Conservation (phyloP, 2,797 vertebrate species). For the Scolopax rusticola region DNA sequence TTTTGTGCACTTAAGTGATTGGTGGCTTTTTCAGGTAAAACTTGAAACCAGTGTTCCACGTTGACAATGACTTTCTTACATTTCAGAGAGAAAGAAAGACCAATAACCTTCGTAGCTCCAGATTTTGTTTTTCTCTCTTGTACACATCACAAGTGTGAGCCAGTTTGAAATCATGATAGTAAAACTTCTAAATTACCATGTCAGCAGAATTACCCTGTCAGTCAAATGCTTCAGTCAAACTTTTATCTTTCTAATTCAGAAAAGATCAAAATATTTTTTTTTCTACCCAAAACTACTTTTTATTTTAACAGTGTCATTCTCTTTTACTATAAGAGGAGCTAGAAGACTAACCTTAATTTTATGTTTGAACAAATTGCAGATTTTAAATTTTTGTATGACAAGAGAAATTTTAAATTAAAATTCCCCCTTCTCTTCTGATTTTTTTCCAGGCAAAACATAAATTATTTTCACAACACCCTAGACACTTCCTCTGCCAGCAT, state of each 20-base stretch:
- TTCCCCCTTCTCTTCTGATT: not conserved
- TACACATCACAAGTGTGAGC: not conserved
- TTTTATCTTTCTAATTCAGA: not conserved
- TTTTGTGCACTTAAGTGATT: not conserved
- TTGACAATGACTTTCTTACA: rapidly evolving
- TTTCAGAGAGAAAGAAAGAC: not conserved
- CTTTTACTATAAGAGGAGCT: not conserved
- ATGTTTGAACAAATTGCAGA: not conserved
- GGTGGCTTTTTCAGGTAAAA: not conserved
- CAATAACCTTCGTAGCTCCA: not conserved
- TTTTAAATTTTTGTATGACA: not conserved
- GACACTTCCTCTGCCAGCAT: not conserved
- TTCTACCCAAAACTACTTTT: not conserved
- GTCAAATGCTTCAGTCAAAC: not conserved
- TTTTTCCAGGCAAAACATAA: not conserved
- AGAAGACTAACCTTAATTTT: not conserved
- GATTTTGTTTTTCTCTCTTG: not conserved
- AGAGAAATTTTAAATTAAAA: not conserved
- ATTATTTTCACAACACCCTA: not conserved
- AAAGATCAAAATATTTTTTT: not conserved
- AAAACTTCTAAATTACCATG: not conserved
- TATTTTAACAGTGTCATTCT: not conserved
- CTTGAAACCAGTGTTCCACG: not conserved
- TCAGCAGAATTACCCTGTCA: not conserved
- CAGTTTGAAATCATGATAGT: not conserved